phyloP scores from a whole-genome alignment of 2,113 vertebrate genomes.

The Sebastes schlegelii region DNA sequence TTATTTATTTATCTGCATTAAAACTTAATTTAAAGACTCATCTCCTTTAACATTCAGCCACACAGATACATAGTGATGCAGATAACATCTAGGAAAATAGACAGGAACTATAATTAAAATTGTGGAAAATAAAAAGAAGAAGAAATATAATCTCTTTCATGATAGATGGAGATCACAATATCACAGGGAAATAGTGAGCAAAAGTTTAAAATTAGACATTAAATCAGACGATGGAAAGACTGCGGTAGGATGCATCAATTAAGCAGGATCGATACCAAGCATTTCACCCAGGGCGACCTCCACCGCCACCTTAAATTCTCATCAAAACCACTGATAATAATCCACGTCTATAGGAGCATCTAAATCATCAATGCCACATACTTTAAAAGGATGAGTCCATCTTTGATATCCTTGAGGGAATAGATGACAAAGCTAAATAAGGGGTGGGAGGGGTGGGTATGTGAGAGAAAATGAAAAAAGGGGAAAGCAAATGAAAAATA shows the following conservation, averaged over 20 bases:
- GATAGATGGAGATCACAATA: neutral
- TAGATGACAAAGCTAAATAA: constrained; percentile 37
- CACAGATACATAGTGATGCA: constrained; percentile 5
- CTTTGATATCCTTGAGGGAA: constrained; percentile 42
- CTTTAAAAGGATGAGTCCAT: constrained; percentile 42
- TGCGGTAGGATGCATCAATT: constrained; percentile 7
- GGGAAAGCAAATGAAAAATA: constrained; percentile 85
- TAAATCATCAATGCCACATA: constrained; percentile 26
- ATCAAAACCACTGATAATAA: constrained; percentile 31
- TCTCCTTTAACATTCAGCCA: constrained; percentile 37
- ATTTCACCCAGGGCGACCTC: constrained; percentile 7
- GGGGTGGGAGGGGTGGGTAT: neutral
- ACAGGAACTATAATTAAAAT: constrained; percentile 17
- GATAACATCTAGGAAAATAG: constrained; percentile 54
- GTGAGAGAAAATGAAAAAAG: constrained; percentile 69
- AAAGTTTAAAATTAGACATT: neutral
- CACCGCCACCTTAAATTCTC: constrained; percentile 21
- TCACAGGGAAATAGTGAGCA: neutral
- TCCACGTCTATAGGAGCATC: constrained; percentile 6
- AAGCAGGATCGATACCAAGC: constrained; percentile 30
- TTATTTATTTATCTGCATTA: constrained; percentile 65
- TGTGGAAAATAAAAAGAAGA: neutral
- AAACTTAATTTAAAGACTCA: constrained; percentile 55
- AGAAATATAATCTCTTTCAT: neutral
- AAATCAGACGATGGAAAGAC: neutral